These are phyloP conservation scores for Platysternon megacephalum DNA, from an alignment of 2,113 vertebrate genomes.

Conservation along the genomic window DNA sequence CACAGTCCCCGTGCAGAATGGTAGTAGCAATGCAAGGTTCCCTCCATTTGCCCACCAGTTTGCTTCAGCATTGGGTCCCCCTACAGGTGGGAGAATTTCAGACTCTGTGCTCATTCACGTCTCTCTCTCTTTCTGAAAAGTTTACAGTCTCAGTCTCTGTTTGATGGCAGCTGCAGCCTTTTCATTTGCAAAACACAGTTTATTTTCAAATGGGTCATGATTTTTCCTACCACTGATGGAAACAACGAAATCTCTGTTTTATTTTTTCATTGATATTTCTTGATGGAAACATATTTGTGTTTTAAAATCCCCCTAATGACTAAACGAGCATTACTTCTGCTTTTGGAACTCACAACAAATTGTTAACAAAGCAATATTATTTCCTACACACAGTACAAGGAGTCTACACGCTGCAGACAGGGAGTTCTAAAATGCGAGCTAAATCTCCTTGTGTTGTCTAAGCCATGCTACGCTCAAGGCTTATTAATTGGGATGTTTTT, in stretches of 20 bases:
- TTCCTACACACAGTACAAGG: background rate
- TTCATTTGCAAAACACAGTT: background rate
- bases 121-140: background rate
- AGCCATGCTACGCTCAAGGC: background rate
- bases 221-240: background rate
- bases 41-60: background rate
- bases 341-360: background rate
- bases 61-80: accelerated
- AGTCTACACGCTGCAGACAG: background rate
- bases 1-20: background rate
- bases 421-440: background rate
- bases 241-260: accelerated
- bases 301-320: background rate
- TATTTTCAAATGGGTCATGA: background rate
- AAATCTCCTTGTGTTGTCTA: background rate
- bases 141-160: background rate
- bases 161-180: background rate
- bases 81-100: background rate
- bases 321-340: background rate
- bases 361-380: background rate
- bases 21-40: background rate
- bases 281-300: background rate
- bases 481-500: background rate
- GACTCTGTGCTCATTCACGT: background rate
- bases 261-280: background rate